Base-by-base conservation (phyloP, 2,888 invertebrate genomes). In the Euclidia mi region DNA sequence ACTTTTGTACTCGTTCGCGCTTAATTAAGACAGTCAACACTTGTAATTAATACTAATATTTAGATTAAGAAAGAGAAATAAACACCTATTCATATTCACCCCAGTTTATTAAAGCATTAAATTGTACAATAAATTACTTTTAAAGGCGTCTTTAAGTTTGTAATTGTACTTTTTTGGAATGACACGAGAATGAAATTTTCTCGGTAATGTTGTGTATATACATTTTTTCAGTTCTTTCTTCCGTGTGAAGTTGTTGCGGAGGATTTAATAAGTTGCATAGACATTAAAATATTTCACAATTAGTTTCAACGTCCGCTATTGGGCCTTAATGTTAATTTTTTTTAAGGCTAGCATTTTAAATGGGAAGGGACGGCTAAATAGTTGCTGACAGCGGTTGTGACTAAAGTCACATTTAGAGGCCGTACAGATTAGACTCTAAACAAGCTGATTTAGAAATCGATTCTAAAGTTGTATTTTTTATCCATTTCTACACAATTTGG, bases 1-100 rank as follows among this genome's bases (percentile, higher is more conserved):
- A 57, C 62, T 68, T 59, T 41, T 55, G 55, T 40, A 14, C 53
- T 66, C 44, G 44, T 41, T 58, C 46, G 58, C 62, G 56, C 57
- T 71, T 72, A 79, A 82, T 85, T 78, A 81, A 85, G 79, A 81
- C 71, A 74, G 67, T 64, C 57, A 81, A 79, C 79, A 76, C 75
- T 82, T 90, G 89, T 88, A 90, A 89, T 89, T 88, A 88, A 88
- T n/a, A 82, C 79, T 83, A 87, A 90, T 87, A 88, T 89, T 89
- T 84, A 85, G 88, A 89, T 85, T 85, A 88, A 87, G 85, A 81
- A 80, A 81, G 87, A 87, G 87, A 88, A 85, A 79, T n/a, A 82
- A 87, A 88, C 38, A 79, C 71, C 79, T 79, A 62, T 65, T 87
- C 87, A 87, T 81, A 84, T 85, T 87, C 81, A 74, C 70, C 34